Percentiles rank a stretch among this genome's conserved stretches.
Evolutionary conservation across 2,113 vertebrate species (phyloP).

Genomic region (Pao palembangensis): DNA sequence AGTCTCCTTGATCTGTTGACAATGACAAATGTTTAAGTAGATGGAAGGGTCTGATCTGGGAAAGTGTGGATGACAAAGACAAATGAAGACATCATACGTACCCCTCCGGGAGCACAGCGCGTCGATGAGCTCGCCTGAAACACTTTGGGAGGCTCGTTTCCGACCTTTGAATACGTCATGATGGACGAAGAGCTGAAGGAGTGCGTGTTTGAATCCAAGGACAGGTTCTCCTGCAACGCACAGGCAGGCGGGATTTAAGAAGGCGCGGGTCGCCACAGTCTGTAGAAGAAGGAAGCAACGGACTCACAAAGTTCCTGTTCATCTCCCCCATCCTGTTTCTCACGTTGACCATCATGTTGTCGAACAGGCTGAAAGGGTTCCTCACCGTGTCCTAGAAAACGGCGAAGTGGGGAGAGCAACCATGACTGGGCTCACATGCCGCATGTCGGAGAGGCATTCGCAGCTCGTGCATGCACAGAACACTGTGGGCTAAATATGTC

Average conservation of each 20-base stretch:
- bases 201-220: conserved; percentile 76
- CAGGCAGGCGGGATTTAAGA: neutral
- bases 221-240: conserved; percentile 76
- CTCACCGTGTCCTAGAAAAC: conserved; percentile 68
- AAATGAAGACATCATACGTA: conserved; percentile 68
- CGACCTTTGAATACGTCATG: conserved; percentile 88
- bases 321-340: conserved; percentile 80
- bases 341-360: conserved; percentile 85
- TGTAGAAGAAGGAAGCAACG: neutral
- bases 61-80: neutral
- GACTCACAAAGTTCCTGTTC: conserved; percentile 85
- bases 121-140: conserved; percentile 87
- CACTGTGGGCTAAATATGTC: conserved; percentile 13
- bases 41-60: neutral
- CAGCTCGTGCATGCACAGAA: conserved; percentile 21
- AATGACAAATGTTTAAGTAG: no score
- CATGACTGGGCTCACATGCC: neutral
- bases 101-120: conserved; percentile 85
- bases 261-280: no score
- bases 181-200: conserved; percentile 89
- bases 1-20: conserved; percentile 85
- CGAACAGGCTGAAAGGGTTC: conserved; percentile 81
- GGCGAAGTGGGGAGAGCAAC: neutral
- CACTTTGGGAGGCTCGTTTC: conserved; percentile 87
- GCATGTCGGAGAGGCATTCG: conserved; percentile 17